These are phyloP conservation scores for Pyrgilauda ruficollis DNA, from an alignment of 2,113 vertebrate genomes.

Conservation along the genomic window DNA sequence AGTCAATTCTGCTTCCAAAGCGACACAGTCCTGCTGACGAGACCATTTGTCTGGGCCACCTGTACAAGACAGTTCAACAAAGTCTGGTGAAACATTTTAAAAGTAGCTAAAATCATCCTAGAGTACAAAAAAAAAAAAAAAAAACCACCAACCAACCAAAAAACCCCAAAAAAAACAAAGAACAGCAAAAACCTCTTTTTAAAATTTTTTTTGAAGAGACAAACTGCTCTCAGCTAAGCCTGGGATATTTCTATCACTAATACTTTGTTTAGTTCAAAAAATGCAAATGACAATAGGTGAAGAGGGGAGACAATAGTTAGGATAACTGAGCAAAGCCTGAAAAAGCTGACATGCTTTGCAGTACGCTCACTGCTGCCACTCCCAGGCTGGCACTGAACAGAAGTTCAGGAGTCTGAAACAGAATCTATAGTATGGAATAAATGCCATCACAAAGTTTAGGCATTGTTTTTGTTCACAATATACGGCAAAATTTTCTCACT, in stretches of 20 bases:
- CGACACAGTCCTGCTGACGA: constrained; percentile 88
- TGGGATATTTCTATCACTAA: neutral
- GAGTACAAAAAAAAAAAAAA: neutral
- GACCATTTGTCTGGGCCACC: constrained; percentile 91
- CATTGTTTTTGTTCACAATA: neutral
- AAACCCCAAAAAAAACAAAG: neutral
- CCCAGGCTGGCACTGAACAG: neutral
- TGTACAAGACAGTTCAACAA: constrained; percentile 65
- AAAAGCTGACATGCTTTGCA: neutral
- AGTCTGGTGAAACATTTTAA: neutral
- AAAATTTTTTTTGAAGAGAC: neutral
- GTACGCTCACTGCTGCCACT: constrained; percentile 15
- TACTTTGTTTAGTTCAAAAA: neutral
- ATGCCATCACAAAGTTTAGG: neutral
- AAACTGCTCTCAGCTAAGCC: neutral
- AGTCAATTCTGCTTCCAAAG: constrained; percentile 89
- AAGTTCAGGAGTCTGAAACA: neutral
- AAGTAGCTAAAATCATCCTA: neutral
- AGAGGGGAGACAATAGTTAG: neutral
- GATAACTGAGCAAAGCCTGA: neutral
- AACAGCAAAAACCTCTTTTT: neutral
- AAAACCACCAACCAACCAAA: neutral
- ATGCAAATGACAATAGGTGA: neutral
- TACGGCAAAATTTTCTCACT: neutral
- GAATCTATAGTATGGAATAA: neutral